Conservation (phyloP, 2,888 invertebrate genomes). For the Aricia artaxerxes region DNA sequence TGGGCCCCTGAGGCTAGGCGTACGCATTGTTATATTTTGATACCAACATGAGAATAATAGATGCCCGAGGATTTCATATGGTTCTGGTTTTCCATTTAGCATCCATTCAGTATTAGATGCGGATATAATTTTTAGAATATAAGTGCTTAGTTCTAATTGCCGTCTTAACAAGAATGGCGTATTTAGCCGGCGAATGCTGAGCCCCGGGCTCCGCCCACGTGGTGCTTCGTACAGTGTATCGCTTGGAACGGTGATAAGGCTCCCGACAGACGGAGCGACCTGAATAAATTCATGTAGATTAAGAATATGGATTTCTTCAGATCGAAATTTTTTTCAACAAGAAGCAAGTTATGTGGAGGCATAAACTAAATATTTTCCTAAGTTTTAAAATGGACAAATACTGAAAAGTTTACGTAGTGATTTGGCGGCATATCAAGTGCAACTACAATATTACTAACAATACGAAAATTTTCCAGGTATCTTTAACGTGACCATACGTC, state of each 20-base stretch:
- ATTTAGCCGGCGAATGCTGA: conserved; percentile 42
- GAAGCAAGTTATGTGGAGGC: too few species aligned
- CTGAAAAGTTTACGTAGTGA: too few species aligned
- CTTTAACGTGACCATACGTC: too few species aligned
- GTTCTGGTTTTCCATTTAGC: background rate
- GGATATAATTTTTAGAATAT: conserved; percentile 30
- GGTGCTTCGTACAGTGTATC: conserved; percentile 64
- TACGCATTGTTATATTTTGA: background rate
- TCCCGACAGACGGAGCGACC: conserved; percentile 33
- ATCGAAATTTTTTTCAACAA: too few species aligned
- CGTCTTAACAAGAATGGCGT: conserved; percentile 37
- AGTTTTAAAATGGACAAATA: too few species aligned
- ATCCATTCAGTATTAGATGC: background rate
- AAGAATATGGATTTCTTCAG: too few species aligned
- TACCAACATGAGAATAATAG: background rate
- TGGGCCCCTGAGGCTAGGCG: background rate
- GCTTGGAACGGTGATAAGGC: conserved; percentile 50
- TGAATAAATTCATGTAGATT: background rate
- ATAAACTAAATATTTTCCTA: too few species aligned
- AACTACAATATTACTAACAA: too few species aligned
- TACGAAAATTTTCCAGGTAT: too few species aligned
- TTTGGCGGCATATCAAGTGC: too few species aligned
- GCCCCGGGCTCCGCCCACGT: conserved; percentile 65
- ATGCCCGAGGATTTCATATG: background rate
- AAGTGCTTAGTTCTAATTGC: conserved; percentile 40